Percentiles rank a stretch among this genome's conserved stretches.
Evolutionary conservation across 2,888 invertebrate genomes (phyloP).

Genomic region (Drosophila dives): DNA sequence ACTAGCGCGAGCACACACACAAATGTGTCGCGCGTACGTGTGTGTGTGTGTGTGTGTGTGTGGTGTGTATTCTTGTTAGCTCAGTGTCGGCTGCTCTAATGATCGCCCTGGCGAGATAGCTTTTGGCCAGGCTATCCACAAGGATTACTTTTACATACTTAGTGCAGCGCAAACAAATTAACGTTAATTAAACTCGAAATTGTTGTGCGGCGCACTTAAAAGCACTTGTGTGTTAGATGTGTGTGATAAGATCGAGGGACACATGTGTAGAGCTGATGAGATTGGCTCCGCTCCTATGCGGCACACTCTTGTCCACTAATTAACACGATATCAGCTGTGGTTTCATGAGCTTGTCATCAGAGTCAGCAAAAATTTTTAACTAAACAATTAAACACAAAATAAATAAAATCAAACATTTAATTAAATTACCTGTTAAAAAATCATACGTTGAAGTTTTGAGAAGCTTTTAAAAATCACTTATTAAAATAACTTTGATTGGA

Average conservation of each 20-base stretch:
- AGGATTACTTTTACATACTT: constrained; percentile 65
- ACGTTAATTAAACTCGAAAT: constrained; percentile 74
- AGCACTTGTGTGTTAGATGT: constrained; percentile 60
- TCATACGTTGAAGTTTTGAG: background rate
- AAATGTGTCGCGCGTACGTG: constrained; percentile 13
- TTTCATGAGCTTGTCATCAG: constrained; percentile 1
- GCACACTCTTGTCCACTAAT: constrained; percentile 47
- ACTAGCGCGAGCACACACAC: constrained; percentile 36
- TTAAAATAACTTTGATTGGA: background rate
- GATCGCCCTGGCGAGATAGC: constrained; percentile 64
- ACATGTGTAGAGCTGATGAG: constrained; percentile 38
- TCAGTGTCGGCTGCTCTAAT: constrained; percentile 42
- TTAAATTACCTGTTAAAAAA: background rate
- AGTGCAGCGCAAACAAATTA: constrained; percentile 72
- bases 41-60: constrained; percentile 21
- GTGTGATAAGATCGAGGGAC: constrained; percentile 39
- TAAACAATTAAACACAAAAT: constrained; percentile 17
- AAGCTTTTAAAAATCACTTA: background rate
- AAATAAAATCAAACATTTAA: background rate
- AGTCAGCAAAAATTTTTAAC: constrained; percentile 46
- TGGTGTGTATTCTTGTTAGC: constrained; percentile 9
- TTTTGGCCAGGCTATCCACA: constrained; percentile 42
- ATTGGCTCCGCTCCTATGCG: constrained; percentile 27
- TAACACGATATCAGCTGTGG: constrained; percentile 36
- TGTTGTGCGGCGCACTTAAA: constrained; percentile 69